Conservation (phyloP, 2,113 vertebrate species). For the Arizona elegans region DNA sequence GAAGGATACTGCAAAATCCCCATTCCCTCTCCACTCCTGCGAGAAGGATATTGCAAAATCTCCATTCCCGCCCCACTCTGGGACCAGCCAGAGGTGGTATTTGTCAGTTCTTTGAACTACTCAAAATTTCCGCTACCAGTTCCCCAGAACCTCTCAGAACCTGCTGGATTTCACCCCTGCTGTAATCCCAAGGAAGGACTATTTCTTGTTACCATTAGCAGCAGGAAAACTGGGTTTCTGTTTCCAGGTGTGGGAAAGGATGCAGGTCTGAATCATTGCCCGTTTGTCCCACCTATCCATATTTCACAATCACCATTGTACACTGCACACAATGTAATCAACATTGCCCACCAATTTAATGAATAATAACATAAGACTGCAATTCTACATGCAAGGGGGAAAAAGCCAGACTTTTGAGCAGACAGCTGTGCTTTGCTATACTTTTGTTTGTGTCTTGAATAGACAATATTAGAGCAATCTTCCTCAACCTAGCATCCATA, state of each 20-base stretch:
- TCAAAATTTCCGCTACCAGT: too few relatives aligned
- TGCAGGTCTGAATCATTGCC: background rate
- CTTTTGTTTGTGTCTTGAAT: background rate
- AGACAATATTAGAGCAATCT: background rate
- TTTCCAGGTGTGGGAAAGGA: background rate
- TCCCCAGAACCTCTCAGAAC: too few relatives aligned
- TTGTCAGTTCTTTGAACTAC: too few relatives aligned
- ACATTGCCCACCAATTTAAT: background rate
- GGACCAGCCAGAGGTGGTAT: too few relatives aligned
- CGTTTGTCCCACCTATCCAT: background rate
- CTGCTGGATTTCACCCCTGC: too few relatives aligned
- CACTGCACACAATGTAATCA: background rate
- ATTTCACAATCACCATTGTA: background rate
- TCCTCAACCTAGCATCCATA: background rate
- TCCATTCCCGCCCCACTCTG: too few relatives aligned
- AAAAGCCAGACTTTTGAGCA: background rate
- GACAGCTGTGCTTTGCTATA: background rate
- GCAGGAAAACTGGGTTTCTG: background rate
- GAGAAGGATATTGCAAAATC: too few relatives aligned
- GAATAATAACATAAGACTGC: background rate
- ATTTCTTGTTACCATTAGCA: background rate
- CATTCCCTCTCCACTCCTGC: too few relatives aligned
- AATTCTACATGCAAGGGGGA: background rate
- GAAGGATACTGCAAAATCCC: too few relatives aligned
- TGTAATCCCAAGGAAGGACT: background rate